These are phyloP conservation scores for Artemia sp. DNA, from an alignment of 2,888 invertebrate species.

Conservation along the genomic window DNA sequence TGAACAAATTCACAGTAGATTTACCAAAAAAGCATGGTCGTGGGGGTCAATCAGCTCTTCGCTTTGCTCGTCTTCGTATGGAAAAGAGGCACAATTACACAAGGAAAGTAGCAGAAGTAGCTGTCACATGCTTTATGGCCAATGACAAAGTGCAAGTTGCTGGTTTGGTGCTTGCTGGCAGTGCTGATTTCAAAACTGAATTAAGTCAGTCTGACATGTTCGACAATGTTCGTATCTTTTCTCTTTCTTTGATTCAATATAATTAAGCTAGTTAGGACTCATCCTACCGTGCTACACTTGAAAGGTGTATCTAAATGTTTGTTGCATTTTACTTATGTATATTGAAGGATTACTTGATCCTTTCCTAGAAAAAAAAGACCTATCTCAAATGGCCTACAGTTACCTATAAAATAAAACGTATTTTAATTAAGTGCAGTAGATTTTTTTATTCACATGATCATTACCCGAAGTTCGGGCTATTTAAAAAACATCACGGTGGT, in stretches of 20 bases:
- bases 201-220: constrained; percentile 99
- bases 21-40: constrained; percentile 98
- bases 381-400: too few relatives aligned
- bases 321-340: constrained; percentile 19
- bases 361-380: too few relatives aligned
- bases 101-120: constrained; percentile 90
- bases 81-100: constrained; percentile 99
- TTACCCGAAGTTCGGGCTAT: too few relatives aligned
- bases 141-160: constrained; percentile 96
- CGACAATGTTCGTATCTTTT: constrained; percentile 61
- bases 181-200: constrained; percentile 99
- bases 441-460: too few relatives aligned
- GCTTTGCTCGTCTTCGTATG: constrained; percentile 98
- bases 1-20: constrained; percentile 94
- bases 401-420: too few relatives aligned
- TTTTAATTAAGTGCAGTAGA: too few relatives aligned
- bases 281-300: too few relatives aligned
- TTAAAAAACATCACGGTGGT: too few relatives aligned
- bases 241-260: background rate
- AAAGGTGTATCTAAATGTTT: too few relatives aligned
- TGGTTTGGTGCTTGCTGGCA: constrained; percentile 92
- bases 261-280: too few relatives aligned
- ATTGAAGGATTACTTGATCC: background rate
- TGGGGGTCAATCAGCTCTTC: constrained; percentile 97
- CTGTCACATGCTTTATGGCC: constrained; percentile 89